phyloP scores from a whole-genome alignment of 2,113 vertebrate species.

The Lasiurus borealis region DNA sequence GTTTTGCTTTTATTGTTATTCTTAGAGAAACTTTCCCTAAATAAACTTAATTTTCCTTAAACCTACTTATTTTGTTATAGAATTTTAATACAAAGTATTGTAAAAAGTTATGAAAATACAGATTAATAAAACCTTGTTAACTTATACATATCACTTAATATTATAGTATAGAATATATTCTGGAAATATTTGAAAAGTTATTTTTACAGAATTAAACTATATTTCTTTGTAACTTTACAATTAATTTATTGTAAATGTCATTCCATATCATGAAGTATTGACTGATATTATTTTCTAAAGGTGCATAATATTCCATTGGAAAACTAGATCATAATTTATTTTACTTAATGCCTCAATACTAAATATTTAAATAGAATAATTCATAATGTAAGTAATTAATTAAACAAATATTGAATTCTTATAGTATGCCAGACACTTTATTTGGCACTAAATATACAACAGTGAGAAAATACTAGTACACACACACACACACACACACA shows the following conservation, averaged over 20 bases:
- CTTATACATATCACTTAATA: background rate
- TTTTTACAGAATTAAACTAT: constrained; percentile 37
- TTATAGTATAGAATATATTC: background rate
- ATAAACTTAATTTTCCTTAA: background rate
- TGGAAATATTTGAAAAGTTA: constrained; percentile 44
- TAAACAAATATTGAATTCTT: background rate
- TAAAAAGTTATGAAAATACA: constrained; percentile 38
- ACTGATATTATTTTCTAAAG: constrained; percentile 43
- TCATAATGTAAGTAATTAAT: background rate
- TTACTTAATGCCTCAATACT: background rate
- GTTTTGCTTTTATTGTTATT: background rate
- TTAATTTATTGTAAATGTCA: constrained; percentile 16
- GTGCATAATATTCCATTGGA: background rate
- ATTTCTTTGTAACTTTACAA: background rate
- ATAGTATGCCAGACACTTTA: background rate
- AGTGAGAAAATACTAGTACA: background rate
- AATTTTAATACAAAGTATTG: background rate
- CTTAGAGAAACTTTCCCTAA: background rate
- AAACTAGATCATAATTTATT: constrained; percentile 1
- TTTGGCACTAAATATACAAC: background rate
- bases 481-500: background rate
- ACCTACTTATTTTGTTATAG: constrained; percentile 21
- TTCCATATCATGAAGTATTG: background rate
- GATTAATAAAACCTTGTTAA: background rate
- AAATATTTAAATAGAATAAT: background rate